Percentiles rank a stretch among this genome's conserved stretches.
Conservation (phyloP, 1,140 invertebrate species). For the Meloidogyne chitwoodi region DNA sequence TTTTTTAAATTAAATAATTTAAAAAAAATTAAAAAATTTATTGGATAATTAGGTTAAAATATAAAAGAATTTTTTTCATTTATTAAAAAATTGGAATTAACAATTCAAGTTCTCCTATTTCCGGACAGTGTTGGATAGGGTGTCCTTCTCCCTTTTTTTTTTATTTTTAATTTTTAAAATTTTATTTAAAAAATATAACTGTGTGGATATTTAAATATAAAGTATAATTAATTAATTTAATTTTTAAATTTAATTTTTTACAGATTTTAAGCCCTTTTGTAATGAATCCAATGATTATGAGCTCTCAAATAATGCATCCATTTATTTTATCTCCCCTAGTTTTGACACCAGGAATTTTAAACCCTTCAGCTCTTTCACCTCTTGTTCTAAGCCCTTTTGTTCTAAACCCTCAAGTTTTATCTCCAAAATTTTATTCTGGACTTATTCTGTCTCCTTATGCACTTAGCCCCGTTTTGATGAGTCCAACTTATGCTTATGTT, state of each 20-base stretch:
- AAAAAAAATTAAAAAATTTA: background rate
- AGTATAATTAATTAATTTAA: too few species aligned
- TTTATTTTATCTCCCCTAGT: slow-evolving; percentile 30
- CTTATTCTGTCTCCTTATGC: slow-evolving; percentile 30
- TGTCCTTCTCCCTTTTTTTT: too few species aligned
- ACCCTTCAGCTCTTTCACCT: slow-evolving; percentile 37
- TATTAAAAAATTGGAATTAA: too few species aligned
- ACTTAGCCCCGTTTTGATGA: slow-evolving; percentile 22
- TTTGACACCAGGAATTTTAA: slow-evolving; percentile 32
- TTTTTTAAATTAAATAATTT: background rate
- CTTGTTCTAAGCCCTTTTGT: slow-evolving; percentile 33
- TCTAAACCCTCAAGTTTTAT: slow-evolving; percentile 32
- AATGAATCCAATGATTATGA: slow-evolving; percentile 37
- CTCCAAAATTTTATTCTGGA: slow-evolving; percentile 21
- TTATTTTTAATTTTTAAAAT: too few species aligned
- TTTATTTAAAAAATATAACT: too few species aligned
- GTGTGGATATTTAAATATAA: too few species aligned
- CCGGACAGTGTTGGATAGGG: too few species aligned
- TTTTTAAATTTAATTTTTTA: background rate
- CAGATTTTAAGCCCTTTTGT: slow-evolving; percentile 44
- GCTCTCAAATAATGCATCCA: slow-evolving; percentile 25
- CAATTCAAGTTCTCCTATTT: too few species aligned
- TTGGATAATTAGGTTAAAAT: too few species aligned
- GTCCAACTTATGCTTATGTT: slow-evolving; percentile 10
- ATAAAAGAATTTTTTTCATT: too few species aligned